A percentile compares a stretch with the other conserved stretches of the same genome.
Conservation (phyloP, 2,113 vertebrate genomes). For the Ceyx melanurus region DNA sequence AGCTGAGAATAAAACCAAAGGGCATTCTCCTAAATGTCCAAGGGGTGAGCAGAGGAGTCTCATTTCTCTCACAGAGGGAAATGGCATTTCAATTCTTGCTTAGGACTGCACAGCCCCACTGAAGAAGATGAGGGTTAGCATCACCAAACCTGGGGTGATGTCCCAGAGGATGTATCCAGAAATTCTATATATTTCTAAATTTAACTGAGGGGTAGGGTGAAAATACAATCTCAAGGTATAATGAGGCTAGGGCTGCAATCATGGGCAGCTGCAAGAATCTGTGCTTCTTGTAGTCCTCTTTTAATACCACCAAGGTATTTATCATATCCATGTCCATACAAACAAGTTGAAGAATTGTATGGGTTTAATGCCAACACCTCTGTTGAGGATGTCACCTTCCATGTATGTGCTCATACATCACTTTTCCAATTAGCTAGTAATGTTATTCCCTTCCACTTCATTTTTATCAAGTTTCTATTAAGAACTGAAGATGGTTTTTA, state of each 20-base stretch:
- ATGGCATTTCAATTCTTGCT: neutral
- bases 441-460: neutral
- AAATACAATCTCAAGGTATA: neutral
- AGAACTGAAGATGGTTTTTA: neutral
- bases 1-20: neutral
- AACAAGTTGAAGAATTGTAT: neutral
- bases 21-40: neutral
- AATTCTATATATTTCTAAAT: fast-evolving
- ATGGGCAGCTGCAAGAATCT: neutral
- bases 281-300: neutral
- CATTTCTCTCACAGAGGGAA: neutral
- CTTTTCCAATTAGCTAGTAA: neutral
- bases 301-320: neutral
- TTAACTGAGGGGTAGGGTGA: neutral
- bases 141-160: fast-evolving
- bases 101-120: neutral
- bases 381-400: neutral
- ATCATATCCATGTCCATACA: neutral
- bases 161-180: neutral
- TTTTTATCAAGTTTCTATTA: neutral
- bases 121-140: fast-evolving
- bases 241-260: fast-evolving
- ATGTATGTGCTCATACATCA: neutral
- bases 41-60: neutral
- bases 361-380: neutral